Conservation (phyloP, 2,888 invertebrate genomes). For the Caenorhabditis macrosperma region DNA sequence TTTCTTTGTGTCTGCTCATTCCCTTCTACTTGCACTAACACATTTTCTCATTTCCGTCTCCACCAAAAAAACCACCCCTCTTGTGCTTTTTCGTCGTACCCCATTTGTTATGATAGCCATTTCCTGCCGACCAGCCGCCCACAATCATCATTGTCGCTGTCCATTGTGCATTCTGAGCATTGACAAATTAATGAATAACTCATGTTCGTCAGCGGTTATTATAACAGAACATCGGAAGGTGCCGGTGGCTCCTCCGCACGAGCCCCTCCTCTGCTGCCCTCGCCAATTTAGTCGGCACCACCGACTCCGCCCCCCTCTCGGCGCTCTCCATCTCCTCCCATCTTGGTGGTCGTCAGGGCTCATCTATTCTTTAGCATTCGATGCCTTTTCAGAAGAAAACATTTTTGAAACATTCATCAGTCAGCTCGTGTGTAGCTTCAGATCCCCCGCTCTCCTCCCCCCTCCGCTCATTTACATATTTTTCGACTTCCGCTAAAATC, state of each 20-base stretch:
- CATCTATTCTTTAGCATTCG: slow-evolving; percentile 59
- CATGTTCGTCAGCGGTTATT: slow-evolving; percentile 59
- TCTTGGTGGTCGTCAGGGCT: slow-evolving; percentile 47
- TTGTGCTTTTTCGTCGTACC: slow-evolving; percentile 28
- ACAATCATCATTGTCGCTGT: slow-evolving; percentile 12
- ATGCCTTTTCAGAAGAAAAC: slow-evolving; percentile 39
- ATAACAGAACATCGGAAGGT: slow-evolving; percentile 58
- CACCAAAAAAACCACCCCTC: slow-evolving; percentile 14
- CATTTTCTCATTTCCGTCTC: slow-evolving; percentile 56
- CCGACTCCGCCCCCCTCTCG: slow-evolving; percentile 43
- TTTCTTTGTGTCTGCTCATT: slow-evolving; percentile 16
- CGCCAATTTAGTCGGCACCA: slow-evolving; percentile 50
- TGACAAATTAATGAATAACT: slow-evolving; percentile 61
- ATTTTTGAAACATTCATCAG: slow-evolving; percentile 48
- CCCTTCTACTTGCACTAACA: slow-evolving; percentile 34
- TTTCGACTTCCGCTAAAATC: slow-evolving; percentile 5
- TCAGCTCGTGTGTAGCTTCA: slow-evolving; percentile 25
- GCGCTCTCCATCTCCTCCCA: slow-evolving; percentile 48
- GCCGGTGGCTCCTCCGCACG: slow-evolving; percentile 29
- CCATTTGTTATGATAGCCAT: slow-evolving; percentile 29
- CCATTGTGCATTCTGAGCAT: slow-evolving; percentile 25
- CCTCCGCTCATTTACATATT: slow-evolving; percentile 34
- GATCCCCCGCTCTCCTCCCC: neutral
- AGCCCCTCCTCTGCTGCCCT: slow-evolving; percentile 33
- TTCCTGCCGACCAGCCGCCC: neutral